These are phyloP conservation scores for Synodontis membranacea DNA, from an alignment of 2,113 vertebrate genomes.

Conservation along the genomic window DNA sequence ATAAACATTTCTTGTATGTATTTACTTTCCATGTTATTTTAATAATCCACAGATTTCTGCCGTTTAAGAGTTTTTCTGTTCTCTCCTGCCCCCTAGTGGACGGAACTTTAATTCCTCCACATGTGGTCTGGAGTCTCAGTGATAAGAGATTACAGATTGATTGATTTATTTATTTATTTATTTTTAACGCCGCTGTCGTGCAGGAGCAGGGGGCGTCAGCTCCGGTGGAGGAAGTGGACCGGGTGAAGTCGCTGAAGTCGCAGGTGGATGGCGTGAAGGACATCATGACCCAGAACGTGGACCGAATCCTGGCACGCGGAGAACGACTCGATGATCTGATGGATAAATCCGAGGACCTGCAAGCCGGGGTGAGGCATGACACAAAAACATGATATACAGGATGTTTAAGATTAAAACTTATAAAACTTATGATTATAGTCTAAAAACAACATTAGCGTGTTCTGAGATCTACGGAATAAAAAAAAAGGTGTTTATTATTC, in stretches of 20 bases:
- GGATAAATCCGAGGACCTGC: constrained; percentile 86
- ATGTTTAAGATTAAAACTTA: no score
- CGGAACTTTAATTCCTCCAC: neutral
- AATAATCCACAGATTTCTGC: neutral
- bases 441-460: neutral
- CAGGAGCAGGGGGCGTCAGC: constrained; percentile 63
- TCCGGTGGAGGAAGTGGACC: constrained; percentile 58
- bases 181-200: neutral
- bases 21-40: neutral
- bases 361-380: constrained; percentile 87
- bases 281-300: constrained; percentile 92
- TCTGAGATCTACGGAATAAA: no score
- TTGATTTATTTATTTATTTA: neutral
- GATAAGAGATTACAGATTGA: neutral
- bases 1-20: neutral
- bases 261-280: constrained; percentile 88
- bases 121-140: no score
- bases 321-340: constrained; percentile 89
- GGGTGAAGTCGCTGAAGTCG: constrained; percentile 74
- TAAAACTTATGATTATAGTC: no score
- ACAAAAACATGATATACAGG: no score
- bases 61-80: neutral
- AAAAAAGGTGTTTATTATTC: neutral
- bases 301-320: constrained; percentile 88
- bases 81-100: neutral